These are phyloP conservation scores for Enteromius treurensis DNA, from an alignment of 2,797 vertebrate species.

Conservation along the genomic window DNA sequence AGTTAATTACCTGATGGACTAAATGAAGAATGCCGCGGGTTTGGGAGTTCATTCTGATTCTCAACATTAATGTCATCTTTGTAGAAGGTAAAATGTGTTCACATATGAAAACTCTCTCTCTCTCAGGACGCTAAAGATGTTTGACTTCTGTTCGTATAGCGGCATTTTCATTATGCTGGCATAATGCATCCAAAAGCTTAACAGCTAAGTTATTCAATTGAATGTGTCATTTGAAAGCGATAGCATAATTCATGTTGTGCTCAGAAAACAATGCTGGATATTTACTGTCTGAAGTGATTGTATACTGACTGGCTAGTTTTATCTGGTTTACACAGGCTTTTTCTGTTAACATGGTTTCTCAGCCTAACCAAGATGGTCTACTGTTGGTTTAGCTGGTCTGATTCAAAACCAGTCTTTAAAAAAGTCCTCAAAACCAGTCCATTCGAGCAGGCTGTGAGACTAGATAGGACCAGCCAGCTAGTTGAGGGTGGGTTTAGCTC, in stretches of 20 bases:
- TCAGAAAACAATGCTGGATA: background rate
- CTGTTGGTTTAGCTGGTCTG: background rate
- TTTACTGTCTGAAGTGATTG: background rate
- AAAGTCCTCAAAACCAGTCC: background rate
- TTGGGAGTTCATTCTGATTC: slow-evolving; percentile 72
- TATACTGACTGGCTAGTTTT: background rate
- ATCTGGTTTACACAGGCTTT: background rate
- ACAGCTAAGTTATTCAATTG: background rate
- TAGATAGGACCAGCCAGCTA: background rate
- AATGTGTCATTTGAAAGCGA: background rate
- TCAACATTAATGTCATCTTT: slow-evolving; percentile 72
- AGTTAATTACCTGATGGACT: slow-evolving; percentile 63
- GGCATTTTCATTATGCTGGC: background rate
- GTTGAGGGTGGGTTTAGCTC: background rate
- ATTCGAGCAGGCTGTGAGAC: background rate
- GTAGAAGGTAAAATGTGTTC: slow-evolving; percentile 69
- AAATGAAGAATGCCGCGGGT: slow-evolving; percentile 75
- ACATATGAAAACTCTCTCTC: slow-evolving; percentile 6
- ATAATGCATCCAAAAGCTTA: background rate
- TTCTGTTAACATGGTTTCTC: background rate
- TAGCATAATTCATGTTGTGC: background rate
- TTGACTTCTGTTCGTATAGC: background rate
- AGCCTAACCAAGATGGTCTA: background rate
- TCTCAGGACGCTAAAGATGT: background rate
- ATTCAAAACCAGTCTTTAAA: background rate